A percentile compares a stretch with the other conserved stretches of the same genome.
phyloP scores from a whole-genome alignment of 2,888 invertebrate genomes.

The Parochlus steinenii region DNA sequence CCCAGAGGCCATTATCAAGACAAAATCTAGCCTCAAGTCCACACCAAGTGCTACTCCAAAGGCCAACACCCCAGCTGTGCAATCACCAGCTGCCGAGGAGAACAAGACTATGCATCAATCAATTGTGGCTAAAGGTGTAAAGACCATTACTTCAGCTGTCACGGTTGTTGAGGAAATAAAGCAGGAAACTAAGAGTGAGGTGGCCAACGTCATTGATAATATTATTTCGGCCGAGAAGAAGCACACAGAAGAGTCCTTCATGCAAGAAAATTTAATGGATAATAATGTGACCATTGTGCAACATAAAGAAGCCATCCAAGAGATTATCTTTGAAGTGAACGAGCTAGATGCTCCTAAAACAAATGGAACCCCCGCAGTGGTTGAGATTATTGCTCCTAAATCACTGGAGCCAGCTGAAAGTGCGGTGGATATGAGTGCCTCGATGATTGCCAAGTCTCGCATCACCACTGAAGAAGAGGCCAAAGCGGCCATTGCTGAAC shows the following conservation, averaged over 20 bases:
- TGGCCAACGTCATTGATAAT: constrained; percentile 8
- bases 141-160: neutral
- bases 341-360: neutral
- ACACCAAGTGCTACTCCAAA: constrained; percentile 1
- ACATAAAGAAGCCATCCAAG: too few relatives aligned
- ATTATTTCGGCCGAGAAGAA: constrained; percentile 8
- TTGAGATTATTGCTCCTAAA: neutral
- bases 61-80: constrained; percentile 3
- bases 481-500: constrained; percentile 83
- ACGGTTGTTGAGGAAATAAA: neutral
- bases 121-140: constrained; percentile 4
- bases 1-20: neutral
- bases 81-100: constrained; percentile 1
- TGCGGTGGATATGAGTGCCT: constrained; percentile 31
- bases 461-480: constrained; percentile 86
- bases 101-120: constrained; percentile 2
- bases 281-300: neutral
- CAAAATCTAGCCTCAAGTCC: constrained; percentile 1
- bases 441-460: constrained; percentile 46
- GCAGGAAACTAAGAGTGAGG: neutral
- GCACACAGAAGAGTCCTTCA: constrained; percentile 5
- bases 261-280: neutral
- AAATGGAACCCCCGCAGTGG: neutral
- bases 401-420: constrained; percentile 2
- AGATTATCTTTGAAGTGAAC: too few relatives aligned